A percentile compares a stretch with the other conserved stretches of the same genome.
These are phyloP conservation scores for Nycticryphes semicollaris DNA, from an alignment of 2,113 vertebrate genomes.

Conservation along the genomic window DNA sequence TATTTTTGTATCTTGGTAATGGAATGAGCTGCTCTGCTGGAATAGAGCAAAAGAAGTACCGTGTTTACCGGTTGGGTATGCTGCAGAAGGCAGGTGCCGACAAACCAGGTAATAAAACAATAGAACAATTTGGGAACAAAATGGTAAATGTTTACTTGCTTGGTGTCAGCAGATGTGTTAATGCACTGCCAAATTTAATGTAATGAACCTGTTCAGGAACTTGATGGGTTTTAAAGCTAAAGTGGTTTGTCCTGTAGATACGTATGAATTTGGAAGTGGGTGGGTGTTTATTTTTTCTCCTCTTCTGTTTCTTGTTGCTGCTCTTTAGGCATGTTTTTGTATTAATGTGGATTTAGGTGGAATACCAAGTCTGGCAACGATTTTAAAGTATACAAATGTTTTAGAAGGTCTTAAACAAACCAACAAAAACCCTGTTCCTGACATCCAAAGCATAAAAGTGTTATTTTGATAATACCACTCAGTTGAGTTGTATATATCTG, in stretches of 20 bases:
- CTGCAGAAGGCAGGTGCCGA: not conserved
- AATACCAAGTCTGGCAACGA: not conserved
- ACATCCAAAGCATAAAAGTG: not conserved
- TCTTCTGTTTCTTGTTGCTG: not conserved
- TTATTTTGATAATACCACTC: not conserved
- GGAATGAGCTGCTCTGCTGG: conserved; percentile 66
- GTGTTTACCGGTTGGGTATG: conserved; percentile 34
- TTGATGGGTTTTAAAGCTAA: not conserved
- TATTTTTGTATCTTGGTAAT: conserved; percentile 75
- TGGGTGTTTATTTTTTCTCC: not conserved
- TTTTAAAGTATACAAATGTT: not conserved
- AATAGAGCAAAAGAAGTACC: conserved; percentile 21
- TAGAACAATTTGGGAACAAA: not conserved
- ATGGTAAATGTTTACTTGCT: not conserved
- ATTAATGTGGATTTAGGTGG: not conserved
- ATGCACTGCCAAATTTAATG: not conserved
- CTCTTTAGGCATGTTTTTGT: not conserved
- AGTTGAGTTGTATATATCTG: not conserved
- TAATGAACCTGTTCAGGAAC: not conserved
- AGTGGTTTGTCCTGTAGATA: not conserved
- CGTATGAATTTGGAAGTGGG: not conserved
- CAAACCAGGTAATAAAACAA: conserved; percentile 54
- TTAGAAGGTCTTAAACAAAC: not conserved
- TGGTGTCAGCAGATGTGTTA: not conserved
- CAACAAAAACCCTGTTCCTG: not conserved